phyloP scores from a whole-genome alignment of 2,113 vertebrate genomes.

The Channa maculata region DNA sequence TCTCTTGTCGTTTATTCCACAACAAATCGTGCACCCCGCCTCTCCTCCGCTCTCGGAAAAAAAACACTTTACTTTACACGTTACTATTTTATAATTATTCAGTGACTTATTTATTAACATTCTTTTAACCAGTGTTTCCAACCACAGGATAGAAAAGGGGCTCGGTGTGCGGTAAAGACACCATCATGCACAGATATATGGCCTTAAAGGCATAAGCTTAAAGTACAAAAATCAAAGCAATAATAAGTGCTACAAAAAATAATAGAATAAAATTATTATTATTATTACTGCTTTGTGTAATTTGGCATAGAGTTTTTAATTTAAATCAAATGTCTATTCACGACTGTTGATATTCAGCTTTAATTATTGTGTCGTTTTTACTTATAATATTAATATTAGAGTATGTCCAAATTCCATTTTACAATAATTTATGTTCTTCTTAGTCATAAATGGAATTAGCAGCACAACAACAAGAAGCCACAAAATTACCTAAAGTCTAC shows the following conservation, averaged over 20 bases:
- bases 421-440: not conserved
- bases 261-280: constrained; percentile 10
- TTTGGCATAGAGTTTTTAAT: not conserved
- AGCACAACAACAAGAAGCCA: not conserved
- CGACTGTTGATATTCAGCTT: too few relatives aligned
- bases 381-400: too few relatives aligned
- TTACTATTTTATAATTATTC: constrained; percentile 34
- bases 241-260: not conserved
- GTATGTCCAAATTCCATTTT: too few relatives aligned
- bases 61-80: not conserved
- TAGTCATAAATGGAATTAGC: not conserved
- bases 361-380: too few relatives aligned
- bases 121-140: constrained; percentile 6
- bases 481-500: not conserved
- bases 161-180: not conserved
- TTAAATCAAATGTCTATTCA: too few relatives aligned
- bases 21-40: constrained; percentile 45
- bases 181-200: not conserved
- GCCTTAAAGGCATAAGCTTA: not conserved
- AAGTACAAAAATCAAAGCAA: not conserved
- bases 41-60: constrained; percentile 23
- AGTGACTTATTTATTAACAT: constrained; percentile 40
- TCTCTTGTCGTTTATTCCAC: constrained; percentile 39
- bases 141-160: not conserved
- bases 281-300: not conserved